Evolutionary conservation across 64 coral and sea anemone genomes (phyloP).

Genomic region (Hydrozoanthus tunicans): DNA sequence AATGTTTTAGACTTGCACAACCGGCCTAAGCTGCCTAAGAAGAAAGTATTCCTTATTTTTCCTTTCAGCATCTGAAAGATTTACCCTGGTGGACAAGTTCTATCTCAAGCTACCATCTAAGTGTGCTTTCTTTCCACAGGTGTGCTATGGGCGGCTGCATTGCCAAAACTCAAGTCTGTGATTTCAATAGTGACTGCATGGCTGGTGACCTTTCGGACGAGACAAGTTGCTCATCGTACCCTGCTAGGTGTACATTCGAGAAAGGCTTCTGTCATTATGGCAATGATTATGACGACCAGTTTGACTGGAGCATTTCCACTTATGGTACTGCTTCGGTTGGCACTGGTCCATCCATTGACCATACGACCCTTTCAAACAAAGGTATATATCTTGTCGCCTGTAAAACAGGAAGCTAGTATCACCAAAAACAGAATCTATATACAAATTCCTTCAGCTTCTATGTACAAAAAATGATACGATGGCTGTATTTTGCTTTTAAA

Average conservation of each 20-base stretch:
- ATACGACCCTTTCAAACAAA: slow-evolving; percentile 44
- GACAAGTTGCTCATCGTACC: slow-evolving; percentile 35
- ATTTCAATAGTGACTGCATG: slow-evolving; percentile 56
- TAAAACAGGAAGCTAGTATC: neutral
- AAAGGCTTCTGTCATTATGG: slow-evolving; percentile 57
- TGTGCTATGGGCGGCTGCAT: slow-evolving; percentile 53
- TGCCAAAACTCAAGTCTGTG: slow-evolving; percentile 23
- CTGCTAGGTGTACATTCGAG: slow-evolving; percentile 48
- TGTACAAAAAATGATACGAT: too few species aligned
- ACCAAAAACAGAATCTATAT: neutral
- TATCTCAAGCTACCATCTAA: neutral
- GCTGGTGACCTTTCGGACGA: slow-evolving; percentile 48
- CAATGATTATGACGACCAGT: slow-evolving; percentile 51
- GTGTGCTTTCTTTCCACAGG: neutral
- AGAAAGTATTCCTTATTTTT: too few species aligned
- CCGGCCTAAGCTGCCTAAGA: too few species aligned
- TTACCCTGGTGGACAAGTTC: neutral
- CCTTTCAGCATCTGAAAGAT: neutral
- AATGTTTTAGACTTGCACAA: too few species aligned
- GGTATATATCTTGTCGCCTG: neutral
- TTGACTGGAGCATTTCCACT: slow-evolving; percentile 44
- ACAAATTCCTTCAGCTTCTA: too few species aligned
- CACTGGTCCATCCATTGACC: slow-evolving; percentile 45
- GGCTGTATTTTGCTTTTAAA: too few species aligned
- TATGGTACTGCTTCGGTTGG: slow-evolving; percentile 24